Base-by-base conservation (phyloP, 2,888 invertebrate genomes). In the Drosophila pseudotalamancana region DNA sequence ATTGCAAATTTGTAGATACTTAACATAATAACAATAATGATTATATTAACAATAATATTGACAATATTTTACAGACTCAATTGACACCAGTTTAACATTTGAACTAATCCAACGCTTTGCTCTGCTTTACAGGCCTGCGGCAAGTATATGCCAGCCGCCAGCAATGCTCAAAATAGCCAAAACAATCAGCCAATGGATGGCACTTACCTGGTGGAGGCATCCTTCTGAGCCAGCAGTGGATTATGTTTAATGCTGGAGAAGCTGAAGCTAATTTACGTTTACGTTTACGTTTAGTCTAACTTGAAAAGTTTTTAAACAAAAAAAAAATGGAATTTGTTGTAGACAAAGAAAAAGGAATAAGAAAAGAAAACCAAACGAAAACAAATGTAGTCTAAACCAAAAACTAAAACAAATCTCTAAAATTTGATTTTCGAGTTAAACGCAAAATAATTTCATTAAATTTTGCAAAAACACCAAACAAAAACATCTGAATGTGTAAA, bases 121-220 rank as follows among this genome's bases (percentile, higher is more conserved):
- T 63, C 25, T 43, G 14, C 32, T 63, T 61, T 48, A 51, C 94
- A 96, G 94, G 95, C 96, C 81, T 96, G 96, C 92, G 96, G 95
- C 89, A 96, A 96, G 92, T 96, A 96, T 93, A 96, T 96, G 94
- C 96, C 96, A 86, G 96, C 96, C 76, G 95, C 96, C 80, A 94
- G 95, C 90, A 95, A 95, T 81, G 95, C 95, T 89, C 95, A 95
- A 91, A 95, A 94, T 85, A 96, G 95, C 91, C 96, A 95, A 92
- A 95, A 95, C 61, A 95, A 95, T 87, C 95, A 95, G 80, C 95
- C 95, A 71, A 95, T 96, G 95, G 96, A 96, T 90, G 96, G 95
- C 89, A 96, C 96, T 82, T 96, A 96, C 91, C 93, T 96, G 89
- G 96, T 96, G 87, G 96, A 96, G 92, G 96, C 96, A 87, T 96